phyloP scores from a whole-genome alignment of 2,113 vertebrate genomes.

The Notothenia rossii region DNA sequence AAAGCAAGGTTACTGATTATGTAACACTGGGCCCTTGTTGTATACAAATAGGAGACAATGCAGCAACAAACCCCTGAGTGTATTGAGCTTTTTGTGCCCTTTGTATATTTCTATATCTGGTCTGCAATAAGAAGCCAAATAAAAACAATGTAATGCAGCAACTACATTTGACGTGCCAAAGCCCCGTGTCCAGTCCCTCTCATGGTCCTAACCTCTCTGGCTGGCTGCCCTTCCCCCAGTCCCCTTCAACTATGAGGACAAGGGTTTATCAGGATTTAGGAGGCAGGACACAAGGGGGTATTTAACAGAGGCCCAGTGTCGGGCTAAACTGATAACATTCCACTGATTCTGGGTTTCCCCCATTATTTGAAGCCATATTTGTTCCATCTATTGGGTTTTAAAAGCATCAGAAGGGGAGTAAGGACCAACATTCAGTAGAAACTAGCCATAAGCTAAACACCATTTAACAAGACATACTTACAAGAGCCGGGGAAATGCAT shows the following conservation, averaged over 20 bases:
- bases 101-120: background rate
- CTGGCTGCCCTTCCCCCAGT: constrained; percentile 45
- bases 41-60: background rate
- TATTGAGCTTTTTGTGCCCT: background rate
- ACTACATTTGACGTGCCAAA: background rate
- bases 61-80: background rate
- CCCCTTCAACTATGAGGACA: constrained; percentile 49
- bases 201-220: constrained; percentile 24
- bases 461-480: background rate
- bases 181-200: constrained; percentile 8
- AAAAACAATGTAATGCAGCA: background rate
- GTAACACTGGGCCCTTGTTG: background rate
- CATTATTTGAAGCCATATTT: constrained; percentile 51
- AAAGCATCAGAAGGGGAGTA: constrained; percentile 28
- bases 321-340: constrained; percentile 66
- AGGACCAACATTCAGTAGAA: constrained; percentile 25
- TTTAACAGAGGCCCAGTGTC: constrained; percentile 70
- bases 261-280: constrained; percentile 73
- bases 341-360: constrained; percentile 46
- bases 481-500: background rate
- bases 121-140: background rate
- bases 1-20: background rate
- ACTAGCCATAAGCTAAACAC: constrained; percentile 20
- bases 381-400: constrained; percentile 55
- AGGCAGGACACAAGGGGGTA: constrained; percentile 56